These are phyloP conservation scores for Phymanthus crucifer DNA, from an alignment of 92 coral and sea anemone genomes.

Conservation along the genomic window DNA sequence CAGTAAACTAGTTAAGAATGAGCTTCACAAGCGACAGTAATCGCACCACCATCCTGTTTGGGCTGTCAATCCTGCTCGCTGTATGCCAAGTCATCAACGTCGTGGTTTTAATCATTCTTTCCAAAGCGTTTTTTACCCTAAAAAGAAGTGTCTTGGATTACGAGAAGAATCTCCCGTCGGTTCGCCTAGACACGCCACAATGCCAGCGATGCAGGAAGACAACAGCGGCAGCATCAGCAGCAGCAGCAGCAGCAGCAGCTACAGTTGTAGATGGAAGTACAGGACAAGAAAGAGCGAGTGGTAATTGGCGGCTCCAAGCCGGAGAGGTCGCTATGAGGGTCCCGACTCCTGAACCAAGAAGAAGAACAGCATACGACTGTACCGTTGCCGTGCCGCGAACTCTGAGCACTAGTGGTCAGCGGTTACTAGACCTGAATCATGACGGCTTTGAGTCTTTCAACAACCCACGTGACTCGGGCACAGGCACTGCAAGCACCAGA, in stretches of 20 bases:
- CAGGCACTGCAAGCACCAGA: constrained; percentile 2
- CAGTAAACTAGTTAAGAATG: neutral
- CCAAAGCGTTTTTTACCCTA: neutral
- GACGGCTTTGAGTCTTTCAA: constrained; percentile 5
- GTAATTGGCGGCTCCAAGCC: neutral
- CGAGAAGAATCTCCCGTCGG: constrained; percentile 13
- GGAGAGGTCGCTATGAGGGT: neutral
- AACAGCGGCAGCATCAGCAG: neutral
- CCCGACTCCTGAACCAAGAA: neutral
- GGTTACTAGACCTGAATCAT: neutral
- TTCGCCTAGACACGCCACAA: neutral
- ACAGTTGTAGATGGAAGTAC: too few species aligned
- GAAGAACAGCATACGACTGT: neutral
- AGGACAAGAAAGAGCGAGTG: neutral
- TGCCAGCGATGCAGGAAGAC: neutral
- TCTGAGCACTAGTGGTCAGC: neutral
- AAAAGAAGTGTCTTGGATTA: constrained; percentile 4
- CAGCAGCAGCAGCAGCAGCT: neutral
- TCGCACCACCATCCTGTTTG: neutral
- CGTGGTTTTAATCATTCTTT: neutral
- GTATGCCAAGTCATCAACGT: constrained; percentile 1
- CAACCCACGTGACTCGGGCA: constrained; percentile 34
- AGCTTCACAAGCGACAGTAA: neutral
- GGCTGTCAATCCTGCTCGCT: constrained; percentile 7
- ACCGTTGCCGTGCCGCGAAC: neutral